Base-by-base conservation (phyloP, 2,888 invertebrate genomes). In the Drosophila monieri region DNA sequence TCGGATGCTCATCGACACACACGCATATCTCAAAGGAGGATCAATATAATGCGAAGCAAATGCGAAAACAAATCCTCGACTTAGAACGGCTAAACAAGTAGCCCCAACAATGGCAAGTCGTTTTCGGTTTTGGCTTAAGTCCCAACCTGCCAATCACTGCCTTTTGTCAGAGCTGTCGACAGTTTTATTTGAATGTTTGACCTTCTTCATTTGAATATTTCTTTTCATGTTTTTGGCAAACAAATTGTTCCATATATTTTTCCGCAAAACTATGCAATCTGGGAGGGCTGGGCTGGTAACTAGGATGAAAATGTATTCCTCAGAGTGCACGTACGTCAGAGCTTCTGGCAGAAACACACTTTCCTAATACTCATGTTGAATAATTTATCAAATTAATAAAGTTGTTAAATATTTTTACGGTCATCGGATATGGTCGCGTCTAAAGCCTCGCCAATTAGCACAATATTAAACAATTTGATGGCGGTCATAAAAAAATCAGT, bases 391-490 rank as follows among this genome's bases (percentile, higher is more conserved):
- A 35, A 1, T 14, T 35, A 35, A 35, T 35, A 35, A 35, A 35
- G 35, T 35, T 35, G 35, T 35, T 35, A n/a, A 35, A 14, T 2
- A 37, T 61, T 77, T 80, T 77, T 52, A 80, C 56, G 30, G 69
- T 54, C 85, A 39, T 53, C 85, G 81, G 85, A 80, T 77, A 54
- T 57, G 27, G 58, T 52, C 51, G 71, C 70, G 72, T 74, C 69
- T 51, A 58, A 39, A 68, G 68, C 68, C 43, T 10, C 10, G 75
- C 74, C 80, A 80, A 80, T 80, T 80, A 80, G 77, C 52, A 53
- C 78, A 73, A 62, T 65, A 81, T 81, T 73, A 70, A 72, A 77
- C 18, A 47, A 54, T 78, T 80, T 85, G 64, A 80, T 55, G 68
- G 32, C 41, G 1, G 58, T 77, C 85, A 75, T 85, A 68, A 80